Percentiles rank a stretch among this genome's conserved stretches.
phyloP scores from a whole-genome alignment of 23 tunicate species.

The Botrylloides violaceus region DNA sequence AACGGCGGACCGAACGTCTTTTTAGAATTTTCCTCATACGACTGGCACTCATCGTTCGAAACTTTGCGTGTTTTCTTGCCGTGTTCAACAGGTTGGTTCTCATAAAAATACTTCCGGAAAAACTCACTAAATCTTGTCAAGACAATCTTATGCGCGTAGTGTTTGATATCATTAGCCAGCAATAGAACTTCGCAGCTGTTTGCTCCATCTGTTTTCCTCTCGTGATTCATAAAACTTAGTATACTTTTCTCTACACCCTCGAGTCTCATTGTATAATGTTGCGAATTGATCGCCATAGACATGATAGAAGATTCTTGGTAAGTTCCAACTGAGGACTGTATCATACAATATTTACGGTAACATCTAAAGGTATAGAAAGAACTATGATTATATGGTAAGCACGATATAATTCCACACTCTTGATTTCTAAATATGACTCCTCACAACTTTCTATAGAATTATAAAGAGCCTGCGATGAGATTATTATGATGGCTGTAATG shows the following conservation, averaged over 20 bases:
- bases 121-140: slow-evolving; percentile 2
- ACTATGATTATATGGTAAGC: too few relatives aligned
- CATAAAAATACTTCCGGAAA: slow-evolving; percentile 11
- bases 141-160: slow-evolving; percentile 17
- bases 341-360: too few relatives aligned
- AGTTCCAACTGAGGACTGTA: too few relatives aligned
- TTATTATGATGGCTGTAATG: too few relatives aligned
- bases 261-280: slow-evolving; percentile 19
- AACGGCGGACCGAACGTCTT: neutral
- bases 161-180: neutral
- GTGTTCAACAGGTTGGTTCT: too few relatives aligned
- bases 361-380: too few relatives aligned
- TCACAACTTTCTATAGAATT: too few relatives aligned
- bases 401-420: too few relatives aligned
- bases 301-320: too few relatives aligned
- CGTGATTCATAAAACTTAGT: slow-evolving; percentile 1
- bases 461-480: too few relatives aligned
- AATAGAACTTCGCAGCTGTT: slow-evolving; percentile 13
- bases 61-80: neutral
- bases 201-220: slow-evolving; percentile 5
- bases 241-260: slow-evolving; percentile 3
- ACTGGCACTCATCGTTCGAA: neutral
- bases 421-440: too few relatives aligned
- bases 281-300: neutral
- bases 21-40: neutral